A percentile compares a stretch with the other conserved stretches of the same genome.
These are phyloP conservation scores for Eulacestoma nigropectus DNA, from an alignment of 2,113 vertebrate species.

Conservation along the genomic window DNA sequence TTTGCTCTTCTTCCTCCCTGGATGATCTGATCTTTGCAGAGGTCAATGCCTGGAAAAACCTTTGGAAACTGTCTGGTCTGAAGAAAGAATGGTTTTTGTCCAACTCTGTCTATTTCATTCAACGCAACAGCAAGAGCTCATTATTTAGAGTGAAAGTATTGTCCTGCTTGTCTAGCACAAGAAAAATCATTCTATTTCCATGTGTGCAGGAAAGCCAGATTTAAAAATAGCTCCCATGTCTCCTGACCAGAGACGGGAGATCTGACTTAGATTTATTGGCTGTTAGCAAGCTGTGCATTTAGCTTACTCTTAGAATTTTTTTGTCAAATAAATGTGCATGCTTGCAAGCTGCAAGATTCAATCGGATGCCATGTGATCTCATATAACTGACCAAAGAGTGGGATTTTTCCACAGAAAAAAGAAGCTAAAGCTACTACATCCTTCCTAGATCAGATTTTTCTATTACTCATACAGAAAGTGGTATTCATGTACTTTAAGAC, in stretches of 20 bases:
- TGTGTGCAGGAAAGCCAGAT: neutral
- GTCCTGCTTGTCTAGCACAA: neutral
- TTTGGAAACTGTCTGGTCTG: neutral
- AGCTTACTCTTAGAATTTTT: neutral
- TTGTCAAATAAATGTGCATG: neutral
- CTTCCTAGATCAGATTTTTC: neutral
- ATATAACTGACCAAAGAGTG: neutral
- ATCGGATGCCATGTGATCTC: neutral
- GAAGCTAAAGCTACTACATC: neutral
- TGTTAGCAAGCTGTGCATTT: neutral
- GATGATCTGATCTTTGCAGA: neutral
- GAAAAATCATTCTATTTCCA: neutral
- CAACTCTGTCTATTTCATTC: neutral
- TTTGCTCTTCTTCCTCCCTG: neutral
- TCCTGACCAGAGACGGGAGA: neutral
- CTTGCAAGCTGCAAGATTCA: neutral
- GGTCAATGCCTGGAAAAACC: neutral
- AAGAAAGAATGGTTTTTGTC: neutral
- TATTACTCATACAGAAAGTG: neutral
- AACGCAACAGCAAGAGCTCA: neutral
- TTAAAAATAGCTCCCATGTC: constrained; percentile 13
- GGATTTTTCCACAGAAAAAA: neutral
- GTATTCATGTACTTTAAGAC: neutral
- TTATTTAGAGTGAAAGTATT: neutral
- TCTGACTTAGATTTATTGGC: neutral